These are phyloP conservation scores for Xiphorhynchus erythropygius DNA, from an alignment of 2,797 vertebrate species.

Conservation along the genomic window DNA sequence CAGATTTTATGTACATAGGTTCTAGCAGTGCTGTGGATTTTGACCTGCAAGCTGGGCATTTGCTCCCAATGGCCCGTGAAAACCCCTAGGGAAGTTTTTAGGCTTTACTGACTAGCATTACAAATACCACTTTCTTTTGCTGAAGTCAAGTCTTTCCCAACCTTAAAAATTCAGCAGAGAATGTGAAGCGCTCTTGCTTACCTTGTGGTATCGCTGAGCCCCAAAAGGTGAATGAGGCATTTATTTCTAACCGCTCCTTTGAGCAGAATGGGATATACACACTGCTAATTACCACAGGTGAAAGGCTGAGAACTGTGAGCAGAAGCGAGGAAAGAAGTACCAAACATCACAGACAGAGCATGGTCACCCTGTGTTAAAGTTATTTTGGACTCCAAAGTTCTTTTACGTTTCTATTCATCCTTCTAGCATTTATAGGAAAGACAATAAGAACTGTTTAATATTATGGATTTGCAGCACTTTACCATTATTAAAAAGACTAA, in stretches of 20 bases:
- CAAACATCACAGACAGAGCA: background rate
- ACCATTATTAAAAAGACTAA: background rate
- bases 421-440: background rate
- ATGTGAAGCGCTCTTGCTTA: background rate
- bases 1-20: conserved; percentile 45
- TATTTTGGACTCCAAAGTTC: background rate
- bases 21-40: conserved; percentile 51
- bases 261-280: background rate
- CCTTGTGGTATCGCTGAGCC: background rate
- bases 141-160: background rate
- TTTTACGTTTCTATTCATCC: background rate
- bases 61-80: conserved; percentile 64
- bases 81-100: conserved; percentile 16
- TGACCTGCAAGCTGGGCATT: conserved; percentile 60
- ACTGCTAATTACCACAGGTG: background rate
- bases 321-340: background rate
- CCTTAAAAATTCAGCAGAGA: background rate
- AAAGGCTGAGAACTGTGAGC: background rate
- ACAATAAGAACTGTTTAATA: background rate
- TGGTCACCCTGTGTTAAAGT: background rate
- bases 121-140: conserved; percentile 18
- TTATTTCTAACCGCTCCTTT: background rate
- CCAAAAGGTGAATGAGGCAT: background rate
- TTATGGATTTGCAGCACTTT: background rate
- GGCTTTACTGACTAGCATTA: background rate